A percentile compares a stretch with the other conserved stretches of the same genome.
Evolutionary conservation across 2,888 invertebrate species (phyloP).

Genomic region (Hemicrepidius hirtus): DNA sequence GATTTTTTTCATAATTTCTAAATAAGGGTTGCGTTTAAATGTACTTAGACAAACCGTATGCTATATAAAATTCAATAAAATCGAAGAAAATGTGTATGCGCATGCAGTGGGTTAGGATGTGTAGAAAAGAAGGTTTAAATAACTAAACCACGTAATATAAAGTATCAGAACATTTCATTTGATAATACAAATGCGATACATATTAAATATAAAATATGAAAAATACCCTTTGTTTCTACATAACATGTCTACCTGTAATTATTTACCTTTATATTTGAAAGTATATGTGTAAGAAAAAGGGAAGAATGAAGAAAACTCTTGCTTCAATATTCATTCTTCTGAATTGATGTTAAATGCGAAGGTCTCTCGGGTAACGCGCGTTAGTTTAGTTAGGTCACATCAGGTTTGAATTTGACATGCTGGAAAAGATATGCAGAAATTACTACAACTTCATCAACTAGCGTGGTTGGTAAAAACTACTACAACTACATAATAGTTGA

Average conservation of each 20-base stretch:
- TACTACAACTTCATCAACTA: constrained; percentile 42
- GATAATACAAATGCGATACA: neutral
- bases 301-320: constrained; percentile 23
- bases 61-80: no score
- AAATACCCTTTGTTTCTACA: constrained; percentile 12
- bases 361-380: constrained; percentile 41
- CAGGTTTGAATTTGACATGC: constrained; percentile 49
- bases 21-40: no score
- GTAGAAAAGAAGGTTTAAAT: constrained; percentile 2
- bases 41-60: no score
- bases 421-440: constrained; percentile 50
- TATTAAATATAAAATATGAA: constrained; percentile 3
- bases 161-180: constrained; percentile 15
- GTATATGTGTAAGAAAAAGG: constrained; percentile 33
- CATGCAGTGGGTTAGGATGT: neutral
- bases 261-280: constrained; percentile 46
- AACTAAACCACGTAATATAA: constrained; percentile 10
- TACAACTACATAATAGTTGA: constrained; percentile 40
- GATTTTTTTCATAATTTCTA: no score
- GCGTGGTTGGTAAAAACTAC: no score
- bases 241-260: constrained; percentile 21
- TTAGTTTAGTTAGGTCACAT: constrained; percentile 45
- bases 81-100: neutral
- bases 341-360: constrained; percentile 14
- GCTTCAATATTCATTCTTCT: constrained; percentile 43